Base-by-base conservation (phyloP, 1,140 invertebrate genomes). In the Sitobion miscanthi region DNA sequence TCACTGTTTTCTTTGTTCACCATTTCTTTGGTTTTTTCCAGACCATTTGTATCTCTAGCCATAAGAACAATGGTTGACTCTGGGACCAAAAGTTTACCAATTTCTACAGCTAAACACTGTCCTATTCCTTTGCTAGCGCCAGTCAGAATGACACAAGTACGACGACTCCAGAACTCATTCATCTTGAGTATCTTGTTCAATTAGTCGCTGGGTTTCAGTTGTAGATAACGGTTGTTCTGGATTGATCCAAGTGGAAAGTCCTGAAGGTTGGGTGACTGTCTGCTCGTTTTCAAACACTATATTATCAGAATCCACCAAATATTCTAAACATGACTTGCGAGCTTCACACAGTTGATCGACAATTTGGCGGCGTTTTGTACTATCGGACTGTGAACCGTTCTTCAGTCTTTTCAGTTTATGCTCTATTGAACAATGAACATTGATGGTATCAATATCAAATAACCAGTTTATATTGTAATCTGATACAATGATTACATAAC, bases 111-210 rank as follows among this genome's bases (percentile, higher is more conserved):
- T 89, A 99, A 96, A 94, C 97, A 96, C 94, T 96, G 96, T 23
- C 98, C 98, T 94, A 99, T 98, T 57, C 98, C 98, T 95, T 97
- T 96, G 94, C 98, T 98, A 0, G 98, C 98, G 49, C 98, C 98
- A 21, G 98, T 98, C 17, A 99, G 95, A 20, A 98, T 30, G 42
- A 96, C 94, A 94, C 96, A 96, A 42, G 96, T 95, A 94, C 96
- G 96, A 90, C 95, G 95, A 49, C 95, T 95, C 94, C 96, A 95
- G 91, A 95, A 94, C 25, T 93, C 62, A 87, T 86, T 94, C 92
- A 42, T 57, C 62, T 49, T 85, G 92, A 42, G 94, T 93, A 94
- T 94, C 87, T 5, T 94, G 94, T 93, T 94, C 94, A 93, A 94
- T 94, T 93, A 93, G 83, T 91, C 94, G 94, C 82, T 94, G 30